Conservation (phyloP, 1,140 invertebrate genomes). For the Lepidostoma basale region DNA sequence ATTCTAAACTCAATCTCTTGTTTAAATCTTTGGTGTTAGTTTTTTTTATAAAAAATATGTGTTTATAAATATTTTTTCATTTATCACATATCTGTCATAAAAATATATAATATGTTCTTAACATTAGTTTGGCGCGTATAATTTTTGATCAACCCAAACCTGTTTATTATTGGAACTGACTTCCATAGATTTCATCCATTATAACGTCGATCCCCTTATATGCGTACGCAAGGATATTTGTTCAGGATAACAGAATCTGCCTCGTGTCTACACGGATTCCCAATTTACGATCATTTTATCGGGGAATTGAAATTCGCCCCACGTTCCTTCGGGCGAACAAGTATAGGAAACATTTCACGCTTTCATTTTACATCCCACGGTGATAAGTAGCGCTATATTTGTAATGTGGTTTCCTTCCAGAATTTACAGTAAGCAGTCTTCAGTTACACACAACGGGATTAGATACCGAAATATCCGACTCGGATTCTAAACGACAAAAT, state of each 20-base stretch:
- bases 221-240: neutral
- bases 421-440: too few relatives aligned
- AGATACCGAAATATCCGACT: too few relatives aligned
- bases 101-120: too few relatives aligned
- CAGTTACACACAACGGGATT: too few relatives aligned
- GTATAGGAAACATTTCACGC: neutral
- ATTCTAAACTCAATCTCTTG: too few relatives aligned
- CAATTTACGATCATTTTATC: slow-evolving; percentile 15
- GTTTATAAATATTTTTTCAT: neutral
- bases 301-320: slow-evolving; percentile 4
- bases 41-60: neutral
- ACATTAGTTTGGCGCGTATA: too few relatives aligned
- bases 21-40: too few relatives aligned
- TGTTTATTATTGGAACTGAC: too few relatives aligned
- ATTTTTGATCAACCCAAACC: too few relatives aligned
- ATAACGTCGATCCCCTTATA: neutral
- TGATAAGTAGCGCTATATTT: slow-evolving; percentile 1
- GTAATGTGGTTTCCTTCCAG: too few relatives aligned
- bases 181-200: neutral
- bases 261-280: slow-evolving; percentile 18
- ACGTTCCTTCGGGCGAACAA: neutral
- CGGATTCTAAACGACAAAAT: too few relatives aligned
- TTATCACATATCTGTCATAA: too few relatives aligned
- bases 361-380: neutral
- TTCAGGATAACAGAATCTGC: slow-evolving; percentile 17